Percentiles rank a stretch among this genome's conserved stretches.
Evolutionary conservation across 2,888 invertebrate species (phyloP).

Genomic region (Synergus laeviventris): DNA sequence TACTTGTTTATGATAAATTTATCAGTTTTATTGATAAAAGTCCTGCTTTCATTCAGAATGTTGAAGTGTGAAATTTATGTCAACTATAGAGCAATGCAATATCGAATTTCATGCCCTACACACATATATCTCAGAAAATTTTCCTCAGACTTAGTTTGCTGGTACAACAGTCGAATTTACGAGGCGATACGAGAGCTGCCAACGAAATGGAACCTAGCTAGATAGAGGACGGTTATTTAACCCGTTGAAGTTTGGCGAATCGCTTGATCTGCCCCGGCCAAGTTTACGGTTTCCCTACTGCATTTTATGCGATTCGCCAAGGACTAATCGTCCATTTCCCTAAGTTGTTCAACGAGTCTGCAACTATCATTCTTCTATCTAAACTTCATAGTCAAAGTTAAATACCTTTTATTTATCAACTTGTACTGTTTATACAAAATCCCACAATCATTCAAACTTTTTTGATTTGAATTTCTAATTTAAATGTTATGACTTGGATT

Average conservation of each 20-base stretch:
- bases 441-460: too few species aligned
- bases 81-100: not conserved
- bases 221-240: slow-evolving; percentile 2
- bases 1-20: too few species aligned
- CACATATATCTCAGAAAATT: not conserved
- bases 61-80: too few species aligned
- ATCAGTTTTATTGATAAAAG: too few species aligned
- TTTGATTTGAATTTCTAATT: too few species aligned
- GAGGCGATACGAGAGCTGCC: not conserved
- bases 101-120: not conserved
- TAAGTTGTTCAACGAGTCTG: not conserved
- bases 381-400: not conserved
- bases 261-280: not conserved
- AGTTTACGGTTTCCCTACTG: slow-evolving; percentile 1
- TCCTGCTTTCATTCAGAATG: too few species aligned
- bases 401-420: too few species aligned
- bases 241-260: not conserved
- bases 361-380: not conserved
- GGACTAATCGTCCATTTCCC: slow-evolving; percentile 2
- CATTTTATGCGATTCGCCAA: not conserved
- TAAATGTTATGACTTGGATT: too few species aligned
- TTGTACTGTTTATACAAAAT: too few species aligned
- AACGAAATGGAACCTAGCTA: not conserved
- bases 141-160: not conserved
- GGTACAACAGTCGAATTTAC: not conserved